A percentile compares a stretch with the other conserved stretches of the same genome.
Evolutionary conservation across 2,797 vertebrate species (phyloP).

Genomic region (Darevskia mixta): DNA sequence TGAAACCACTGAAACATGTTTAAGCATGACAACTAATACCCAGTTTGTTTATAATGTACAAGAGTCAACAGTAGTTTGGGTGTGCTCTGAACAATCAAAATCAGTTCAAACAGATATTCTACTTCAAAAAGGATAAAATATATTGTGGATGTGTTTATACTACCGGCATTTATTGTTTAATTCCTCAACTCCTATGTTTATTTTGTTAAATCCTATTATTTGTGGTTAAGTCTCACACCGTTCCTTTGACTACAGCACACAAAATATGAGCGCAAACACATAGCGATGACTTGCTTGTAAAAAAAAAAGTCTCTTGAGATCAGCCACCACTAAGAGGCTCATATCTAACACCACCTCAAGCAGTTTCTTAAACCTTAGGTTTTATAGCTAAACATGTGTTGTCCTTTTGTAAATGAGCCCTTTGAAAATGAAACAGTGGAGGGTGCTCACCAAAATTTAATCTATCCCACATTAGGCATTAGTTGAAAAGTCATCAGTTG

Average conservation of each 20-base stretch:
- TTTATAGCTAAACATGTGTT: neutral
- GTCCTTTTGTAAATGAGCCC: neutral
- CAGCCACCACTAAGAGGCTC: neutral
- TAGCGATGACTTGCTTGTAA: neutral
- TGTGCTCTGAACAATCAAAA: neutral
- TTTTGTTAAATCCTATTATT: conserved; percentile 26
- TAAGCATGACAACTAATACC: conserved; percentile 10
- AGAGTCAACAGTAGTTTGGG: neutral
- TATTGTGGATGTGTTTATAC: neutral
- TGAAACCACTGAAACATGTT: neutral
- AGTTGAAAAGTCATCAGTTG: conserved; percentile 79
- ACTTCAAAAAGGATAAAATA: neutral
- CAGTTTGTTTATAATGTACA: conserved; percentile 11
- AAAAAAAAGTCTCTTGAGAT: neutral
- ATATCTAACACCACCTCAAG: neutral
- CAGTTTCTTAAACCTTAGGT: neutral
- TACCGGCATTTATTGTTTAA: neutral
- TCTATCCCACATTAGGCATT: conserved; percentile 32
- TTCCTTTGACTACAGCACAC: conserved; percentile 1
- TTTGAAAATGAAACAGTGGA: neutral
- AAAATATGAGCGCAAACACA: conserved; percentile 11
- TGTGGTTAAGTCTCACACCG: conserved; percentile 35
- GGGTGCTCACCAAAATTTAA: neutral
- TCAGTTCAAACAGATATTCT: neutral
- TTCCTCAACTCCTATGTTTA: conserved; percentile 32